A percentile compares a stretch with the other conserved stretches of the same genome.
phyloP scores from a whole-genome alignment of 35 echinoderm and acorn worm genomes.

The Ophioderma brevispina region DNA sequence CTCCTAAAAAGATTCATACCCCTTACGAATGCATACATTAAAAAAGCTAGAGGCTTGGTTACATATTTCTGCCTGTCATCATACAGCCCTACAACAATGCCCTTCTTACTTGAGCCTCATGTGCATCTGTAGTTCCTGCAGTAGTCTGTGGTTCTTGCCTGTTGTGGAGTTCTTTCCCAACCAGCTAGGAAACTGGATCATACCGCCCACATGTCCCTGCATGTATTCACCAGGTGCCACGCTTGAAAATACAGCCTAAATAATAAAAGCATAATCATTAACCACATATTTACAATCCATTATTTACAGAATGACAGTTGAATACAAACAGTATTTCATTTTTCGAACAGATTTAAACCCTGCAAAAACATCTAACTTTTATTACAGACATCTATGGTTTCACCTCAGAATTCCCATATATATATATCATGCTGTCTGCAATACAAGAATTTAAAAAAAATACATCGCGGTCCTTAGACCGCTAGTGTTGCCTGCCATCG shows the following conservation, averaged over 20 bases:
- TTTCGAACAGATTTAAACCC: neutral
- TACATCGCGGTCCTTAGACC: no score
- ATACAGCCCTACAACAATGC: no score
- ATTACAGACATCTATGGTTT: neutral
- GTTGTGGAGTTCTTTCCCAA: slow-evolving; percentile 88
- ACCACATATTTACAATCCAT: neutral
- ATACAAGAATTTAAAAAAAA: no score
- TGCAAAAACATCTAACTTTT: neutral
- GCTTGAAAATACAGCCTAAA: slow-evolving; percentile 87
- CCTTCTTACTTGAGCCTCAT: slow-evolving; percentile 71
- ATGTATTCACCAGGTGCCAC: slow-evolving; percentile 85
- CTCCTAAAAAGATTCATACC: no score
- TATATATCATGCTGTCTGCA: neutral
- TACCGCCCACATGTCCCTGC: slow-evolving; percentile 75
- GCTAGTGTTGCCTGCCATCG: no score
- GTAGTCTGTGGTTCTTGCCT: slow-evolving; percentile 79
- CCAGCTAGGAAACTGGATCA: slow-evolving; percentile 91
- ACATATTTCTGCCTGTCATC: no score
- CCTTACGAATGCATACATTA: no score
- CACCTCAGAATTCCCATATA: neutral
- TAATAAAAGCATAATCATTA: neutral
- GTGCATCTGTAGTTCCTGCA: slow-evolving; percentile 84
- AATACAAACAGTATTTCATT: neutral
- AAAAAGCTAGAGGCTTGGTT: no score
- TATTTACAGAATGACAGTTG: neutral